Base-by-base conservation (phyloP, 1,140 invertebrate species). In the Physella acuta region DNA sequence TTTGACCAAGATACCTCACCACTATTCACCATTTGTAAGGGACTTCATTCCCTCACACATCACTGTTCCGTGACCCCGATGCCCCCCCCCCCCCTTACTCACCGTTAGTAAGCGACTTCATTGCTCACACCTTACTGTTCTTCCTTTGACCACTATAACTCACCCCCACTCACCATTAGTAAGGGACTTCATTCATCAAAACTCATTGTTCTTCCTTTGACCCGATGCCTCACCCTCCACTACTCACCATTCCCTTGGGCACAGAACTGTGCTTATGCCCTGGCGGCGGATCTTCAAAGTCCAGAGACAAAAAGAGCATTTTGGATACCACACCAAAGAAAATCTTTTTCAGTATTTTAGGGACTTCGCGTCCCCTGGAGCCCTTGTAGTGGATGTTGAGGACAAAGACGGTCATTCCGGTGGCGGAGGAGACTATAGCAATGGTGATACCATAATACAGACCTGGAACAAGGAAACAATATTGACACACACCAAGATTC, bases 401-500 rank as follows among this genome's bases (percentile, higher is more conserved):
- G 2, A 86, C 87, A 34, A 87, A 79, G 1, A 88, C 87, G 0
- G 93, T 93, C 75, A 95, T 88, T 0, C 91, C 93, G 0, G 93
- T 94, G 8, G 93, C 93, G 76, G 94, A 92, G 0, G 93, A 92
- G 17, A 95, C 93, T 67, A 95, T 88, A 76, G 92, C 94, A 73
- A 95, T 95, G 76, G 93, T 94, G 0, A 94, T 92, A 30, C 93
- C 93, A 78, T 95, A 96, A 82, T 95, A 95, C 70, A 95, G 85
- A 85, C 92, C 93, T 94, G 77, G 28, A 76, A 53, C 28, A 31
- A 52, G 44, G 26, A 20, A 20, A 44, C 39, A 44, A 44, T 11
- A 44, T 44, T 44, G 39, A 44, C 39, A 44, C 39, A 44, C 8
- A 44, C 39, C 20, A 11, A 20, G 39, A 20, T 11, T 8, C 39